phyloP scores from a whole-genome alignment of 2,888 invertebrate genomes.

The Drosophila anomalata region DNA sequence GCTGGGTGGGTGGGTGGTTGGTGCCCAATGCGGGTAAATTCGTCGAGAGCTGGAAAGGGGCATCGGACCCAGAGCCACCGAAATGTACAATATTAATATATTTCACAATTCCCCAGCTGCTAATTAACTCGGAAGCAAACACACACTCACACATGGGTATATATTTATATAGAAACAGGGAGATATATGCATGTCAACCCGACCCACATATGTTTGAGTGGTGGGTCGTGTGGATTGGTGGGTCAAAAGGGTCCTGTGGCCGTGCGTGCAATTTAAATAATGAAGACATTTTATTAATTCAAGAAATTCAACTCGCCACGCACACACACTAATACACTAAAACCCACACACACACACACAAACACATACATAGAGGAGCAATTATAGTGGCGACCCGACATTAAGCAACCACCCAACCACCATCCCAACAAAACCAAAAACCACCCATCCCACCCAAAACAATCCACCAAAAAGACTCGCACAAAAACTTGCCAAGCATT shows the following conservation, averaged over 20 bases:
- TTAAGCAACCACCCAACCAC: slow-evolving; percentile 63
- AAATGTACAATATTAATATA: slow-evolving; percentile 78
- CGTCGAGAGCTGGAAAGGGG: neutral
- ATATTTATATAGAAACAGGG: slow-evolving; percentile 1
- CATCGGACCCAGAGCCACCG: slow-evolving; percentile 42
- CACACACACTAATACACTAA: slow-evolving; percentile 20
- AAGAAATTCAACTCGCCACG: slow-evolving; percentile 74
- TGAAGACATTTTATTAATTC: slow-evolving; percentile 80
- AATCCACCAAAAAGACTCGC: slow-evolving; percentile 12
- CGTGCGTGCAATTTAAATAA: slow-evolving; percentile 79
- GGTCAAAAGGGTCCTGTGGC: slow-evolving; percentile 61
- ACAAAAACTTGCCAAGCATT: slow-evolving; percentile 40
- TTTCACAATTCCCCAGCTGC: slow-evolving; percentile 79
- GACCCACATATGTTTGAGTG: slow-evolving; percentile 32
- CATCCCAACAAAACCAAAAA: neutral
- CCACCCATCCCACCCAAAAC: slow-evolving; percentile 8
- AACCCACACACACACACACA: slow-evolving; percentile 17
- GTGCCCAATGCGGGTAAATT: neutral
- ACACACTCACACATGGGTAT: slow-evolving; percentile 10
- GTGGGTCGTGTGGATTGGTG: slow-evolving; percentile 35
- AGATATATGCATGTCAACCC: slow-evolving; percentile 37
- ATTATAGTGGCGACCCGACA: slow-evolving; percentile 71
- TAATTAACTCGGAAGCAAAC: slow-evolving; percentile 63
- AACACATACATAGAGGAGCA: slow-evolving; percentile 42
- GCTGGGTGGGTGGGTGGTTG: neutral